phyloP scores from a whole-genome alignment of 2,113 vertebrate genomes.

The Mus musculus region DNA sequence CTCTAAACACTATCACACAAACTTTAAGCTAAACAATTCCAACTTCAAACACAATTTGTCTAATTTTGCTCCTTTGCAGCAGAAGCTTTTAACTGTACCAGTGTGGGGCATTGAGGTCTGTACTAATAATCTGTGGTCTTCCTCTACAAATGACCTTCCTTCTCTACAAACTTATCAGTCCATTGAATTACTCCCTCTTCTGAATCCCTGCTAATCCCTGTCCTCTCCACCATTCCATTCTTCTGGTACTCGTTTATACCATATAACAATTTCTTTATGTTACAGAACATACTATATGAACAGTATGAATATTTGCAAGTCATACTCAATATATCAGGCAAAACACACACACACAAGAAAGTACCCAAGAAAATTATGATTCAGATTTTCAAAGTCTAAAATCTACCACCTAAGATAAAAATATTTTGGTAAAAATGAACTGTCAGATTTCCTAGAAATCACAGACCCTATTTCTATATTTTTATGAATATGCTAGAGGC shows the following conservation, averaged over 20 bases:
- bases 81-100: no score
- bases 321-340: background rate
- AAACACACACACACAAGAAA: background rate
- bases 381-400: conserved; percentile 33
- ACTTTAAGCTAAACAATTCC: background rate
- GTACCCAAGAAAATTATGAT: background rate
- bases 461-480: background rate
- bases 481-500: background rate
- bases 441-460: conserved; percentile 37
- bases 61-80: background rate
- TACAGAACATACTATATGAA: no score
- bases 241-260: background rate
- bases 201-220: background rate
- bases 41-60: background rate
- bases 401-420: background rate
- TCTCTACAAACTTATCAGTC: no score
- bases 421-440: conserved; percentile 39
- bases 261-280: conserved; percentile 16
- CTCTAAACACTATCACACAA: background rate
- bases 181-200: background rate
- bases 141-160: background rate
- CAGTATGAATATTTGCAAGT: conserved; percentile 6
- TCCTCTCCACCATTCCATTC: background rate
- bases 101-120: no score
- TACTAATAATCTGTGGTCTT: no score